These are phyloP conservation scores for Sthenelais limicola DNA, from an alignment of 2,888 invertebrate species.

Conservation along the genomic window DNA sequence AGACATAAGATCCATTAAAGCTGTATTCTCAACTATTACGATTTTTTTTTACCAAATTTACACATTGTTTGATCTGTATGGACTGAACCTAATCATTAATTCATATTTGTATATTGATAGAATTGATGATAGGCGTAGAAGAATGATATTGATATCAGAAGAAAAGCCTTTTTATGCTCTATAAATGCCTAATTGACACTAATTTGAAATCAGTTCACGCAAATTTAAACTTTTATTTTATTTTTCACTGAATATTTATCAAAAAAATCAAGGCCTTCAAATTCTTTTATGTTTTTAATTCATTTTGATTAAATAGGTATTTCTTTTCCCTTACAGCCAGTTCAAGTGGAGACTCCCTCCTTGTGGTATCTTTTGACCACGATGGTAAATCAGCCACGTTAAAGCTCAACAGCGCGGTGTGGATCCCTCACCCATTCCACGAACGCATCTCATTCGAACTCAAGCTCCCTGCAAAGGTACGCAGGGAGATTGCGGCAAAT, in stretches of 20 bases:
- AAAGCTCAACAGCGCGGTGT: slow-evolving; percentile 60
- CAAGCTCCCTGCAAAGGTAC: slow-evolving; percentile 66
- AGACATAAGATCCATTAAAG: no score
- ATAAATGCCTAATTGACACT: no score
- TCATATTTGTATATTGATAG: no score
- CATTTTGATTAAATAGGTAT: not conserved
- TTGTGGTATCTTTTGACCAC: slow-evolving; percentile 65
- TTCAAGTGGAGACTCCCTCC: slow-evolving; percentile 58
- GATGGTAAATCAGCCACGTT: slow-evolving; percentile 66
- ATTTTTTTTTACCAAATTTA: no score
- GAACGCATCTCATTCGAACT: slow-evolving; percentile 68
- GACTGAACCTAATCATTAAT: no score
- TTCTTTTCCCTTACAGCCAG: slow-evolving; percentile 52
- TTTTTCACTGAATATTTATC: not conserved
- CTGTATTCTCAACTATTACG: no score
- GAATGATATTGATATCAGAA: no score
- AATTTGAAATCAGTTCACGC: no score
- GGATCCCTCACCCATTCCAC: slow-evolving; percentile 68
- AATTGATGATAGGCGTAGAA: no score
- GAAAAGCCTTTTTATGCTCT: no score
- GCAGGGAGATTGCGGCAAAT: slow-evolving; percentile 60
- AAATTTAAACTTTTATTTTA: not conserved
- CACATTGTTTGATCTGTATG: no score
- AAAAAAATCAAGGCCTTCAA: not conserved
- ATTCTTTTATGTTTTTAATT: not conserved